These are phyloP conservation scores for Serranus cabrilla DNA, from an alignment of 2,797 vertebrate species.

Conservation along the genomic window DNA sequence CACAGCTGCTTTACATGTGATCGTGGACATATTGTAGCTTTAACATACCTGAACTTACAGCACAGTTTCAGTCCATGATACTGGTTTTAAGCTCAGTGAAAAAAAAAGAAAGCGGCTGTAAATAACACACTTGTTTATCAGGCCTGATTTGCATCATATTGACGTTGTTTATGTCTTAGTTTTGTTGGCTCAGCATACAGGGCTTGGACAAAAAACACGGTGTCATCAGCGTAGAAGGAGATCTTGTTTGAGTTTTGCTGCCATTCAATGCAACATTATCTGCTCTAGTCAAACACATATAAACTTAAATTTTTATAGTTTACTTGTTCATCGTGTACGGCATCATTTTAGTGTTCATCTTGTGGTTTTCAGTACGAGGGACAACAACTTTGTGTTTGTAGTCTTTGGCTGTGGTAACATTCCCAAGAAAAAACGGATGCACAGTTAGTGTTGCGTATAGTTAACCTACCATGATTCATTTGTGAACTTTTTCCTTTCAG, in stretches of 20 bases:
- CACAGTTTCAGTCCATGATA: neutral
- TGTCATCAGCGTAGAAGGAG: neutral
- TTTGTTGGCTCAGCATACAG: neutral
- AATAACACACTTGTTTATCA: neutral
- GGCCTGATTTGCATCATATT: neutral
- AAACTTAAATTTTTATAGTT: no score
- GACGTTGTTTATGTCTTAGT: neutral
- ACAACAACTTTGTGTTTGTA: no score
- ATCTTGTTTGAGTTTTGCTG: neutral
- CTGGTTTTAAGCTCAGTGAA: constrained; percentile 10
- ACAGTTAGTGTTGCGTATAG: no score
- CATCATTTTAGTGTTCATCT: no score
- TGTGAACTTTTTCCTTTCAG: no score
- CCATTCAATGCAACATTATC: neutral
- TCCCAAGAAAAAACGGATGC: no score
- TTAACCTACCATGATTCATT: no score
- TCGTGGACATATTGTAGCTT: neutral
- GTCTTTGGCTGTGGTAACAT: no score
- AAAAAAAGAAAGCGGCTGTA: no score
- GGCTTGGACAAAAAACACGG: neutral
- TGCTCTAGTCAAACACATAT: neutral
- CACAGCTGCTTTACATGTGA: constrained; percentile 38
- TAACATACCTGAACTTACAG: neutral
- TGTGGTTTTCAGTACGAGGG: no score
- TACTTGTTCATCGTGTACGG: no score